Percentiles rank a stretch among this genome's conserved stretches.
phyloP scores from a whole-genome alignment of 2,113 vertebrate genomes.

The Typhlomys cinereus region DNA sequence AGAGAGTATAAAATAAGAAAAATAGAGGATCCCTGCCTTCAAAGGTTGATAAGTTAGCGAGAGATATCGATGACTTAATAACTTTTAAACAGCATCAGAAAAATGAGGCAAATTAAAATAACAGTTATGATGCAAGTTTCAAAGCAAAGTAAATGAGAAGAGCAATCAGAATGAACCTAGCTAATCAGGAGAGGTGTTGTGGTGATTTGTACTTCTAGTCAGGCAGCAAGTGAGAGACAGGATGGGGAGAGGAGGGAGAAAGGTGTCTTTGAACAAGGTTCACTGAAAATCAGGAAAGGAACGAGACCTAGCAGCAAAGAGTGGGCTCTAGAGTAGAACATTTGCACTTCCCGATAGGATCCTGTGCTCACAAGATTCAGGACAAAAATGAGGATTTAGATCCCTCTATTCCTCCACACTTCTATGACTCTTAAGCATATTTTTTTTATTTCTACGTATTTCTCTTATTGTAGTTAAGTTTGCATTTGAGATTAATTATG shows the following conservation, averaged over 20 bases:
- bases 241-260: too few species aligned
- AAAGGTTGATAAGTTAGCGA: background rate
- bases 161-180: background rate
- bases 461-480: background rate
- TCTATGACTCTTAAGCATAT: background rate
- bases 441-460: background rate
- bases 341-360: background rate
- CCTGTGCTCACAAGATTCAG: background rate
- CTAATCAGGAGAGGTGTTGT: background rate
- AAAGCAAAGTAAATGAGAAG: constrained; percentile 16
- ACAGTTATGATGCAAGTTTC: background rate
- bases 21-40: background rate
- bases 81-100: constrained; percentile 9
- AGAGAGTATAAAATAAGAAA: background rate
- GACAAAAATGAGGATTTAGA: background rate
- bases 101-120: constrained; percentile 49
- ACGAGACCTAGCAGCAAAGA: background rate
- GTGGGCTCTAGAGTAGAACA: background rate
- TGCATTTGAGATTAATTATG: background rate
- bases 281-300: background rate
- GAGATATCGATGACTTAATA: constrained; percentile 21
- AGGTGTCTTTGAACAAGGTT: background rate
- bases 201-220: background rate
- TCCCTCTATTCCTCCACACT: background rate
- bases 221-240: background rate